These are phyloP conservation scores for Chloropsis hardwickii DNA, from an alignment of 2,113 vertebrate species.

Conservation along the genomic window DNA sequence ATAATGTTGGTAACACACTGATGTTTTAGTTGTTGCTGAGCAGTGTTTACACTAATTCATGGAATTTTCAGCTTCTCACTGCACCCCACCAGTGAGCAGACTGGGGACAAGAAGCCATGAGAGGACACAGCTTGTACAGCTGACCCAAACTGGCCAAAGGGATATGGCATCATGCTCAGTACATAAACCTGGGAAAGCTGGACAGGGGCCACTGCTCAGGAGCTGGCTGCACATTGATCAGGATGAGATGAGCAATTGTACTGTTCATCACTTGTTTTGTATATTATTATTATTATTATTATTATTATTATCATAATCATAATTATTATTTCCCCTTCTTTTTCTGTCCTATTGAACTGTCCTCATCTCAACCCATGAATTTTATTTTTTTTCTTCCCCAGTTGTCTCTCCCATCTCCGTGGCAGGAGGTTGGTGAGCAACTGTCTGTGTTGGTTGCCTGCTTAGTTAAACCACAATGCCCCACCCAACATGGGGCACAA, in stretches of 20 bases:
- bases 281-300: not conserved
- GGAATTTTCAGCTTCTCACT: not conserved
- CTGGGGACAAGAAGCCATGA: not conserved
- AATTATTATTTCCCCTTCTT: not conserved
- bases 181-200: not conserved
- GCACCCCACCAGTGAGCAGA: not conserved
- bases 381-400: not conserved
- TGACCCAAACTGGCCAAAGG: not conserved
- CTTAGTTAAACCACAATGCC: not conserved
- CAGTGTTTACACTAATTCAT: not conserved
- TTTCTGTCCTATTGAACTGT: not conserved
- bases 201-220: not conserved
- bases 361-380: not conserved
- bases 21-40: not conserved
- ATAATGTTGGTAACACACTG: not conserved
- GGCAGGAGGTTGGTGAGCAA: not conserved
- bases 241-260: not conserved
- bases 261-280: not conserved
- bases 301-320: fast-evolving
- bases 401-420: not conserved
- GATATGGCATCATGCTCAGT: not conserved
- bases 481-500: not conserved
- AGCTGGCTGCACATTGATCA: not conserved
- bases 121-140: not conserved
- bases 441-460: not conserved